Evolutionary conservation across 2,113 vertebrate genomes (phyloP).

Genomic region (Onychostruthus taczanowskii): DNA sequence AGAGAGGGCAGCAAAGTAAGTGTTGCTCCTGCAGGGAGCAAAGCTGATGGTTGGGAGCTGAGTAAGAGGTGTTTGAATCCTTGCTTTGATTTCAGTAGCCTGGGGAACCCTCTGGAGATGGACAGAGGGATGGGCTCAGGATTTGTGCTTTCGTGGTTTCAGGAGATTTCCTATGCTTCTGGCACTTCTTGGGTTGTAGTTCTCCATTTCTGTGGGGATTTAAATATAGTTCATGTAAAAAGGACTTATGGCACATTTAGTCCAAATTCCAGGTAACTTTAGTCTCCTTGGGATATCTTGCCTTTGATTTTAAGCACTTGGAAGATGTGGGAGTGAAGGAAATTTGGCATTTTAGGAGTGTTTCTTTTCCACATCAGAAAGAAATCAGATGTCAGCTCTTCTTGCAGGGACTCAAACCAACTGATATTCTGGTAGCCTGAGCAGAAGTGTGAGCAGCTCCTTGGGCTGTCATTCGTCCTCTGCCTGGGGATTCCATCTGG

Average conservation of each 20-base stretch:
- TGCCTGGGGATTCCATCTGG: background rate
- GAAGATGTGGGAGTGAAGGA: background rate
- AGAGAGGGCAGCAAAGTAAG: background rate
- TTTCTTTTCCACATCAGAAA: background rate
- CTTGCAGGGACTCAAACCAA: background rate
- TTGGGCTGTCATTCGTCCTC: background rate
- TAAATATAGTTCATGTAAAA: background rate
- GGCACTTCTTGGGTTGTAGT: background rate
- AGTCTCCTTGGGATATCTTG: background rate
- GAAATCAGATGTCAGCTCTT: background rate
- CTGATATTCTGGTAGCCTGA: background rate
- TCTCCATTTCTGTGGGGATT: rapidly evolving
- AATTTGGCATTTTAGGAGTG: background rate
- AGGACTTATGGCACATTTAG: background rate
- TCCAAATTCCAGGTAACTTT: background rate
- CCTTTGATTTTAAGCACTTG: background rate
- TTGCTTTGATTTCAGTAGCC: background rate
- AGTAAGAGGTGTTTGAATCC: background rate
- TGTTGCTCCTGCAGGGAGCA: background rate
- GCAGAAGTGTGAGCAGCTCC: background rate
- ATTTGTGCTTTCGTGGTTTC: background rate
- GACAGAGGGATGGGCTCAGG: background rate
- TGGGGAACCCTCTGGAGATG: background rate
- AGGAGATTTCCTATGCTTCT: background rate
- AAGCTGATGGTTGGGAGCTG: background rate